These are phyloP conservation scores for Phorcus lineatus DNA, from an alignment of 2,888 invertebrate genomes.

Conservation along the genomic window DNA sequence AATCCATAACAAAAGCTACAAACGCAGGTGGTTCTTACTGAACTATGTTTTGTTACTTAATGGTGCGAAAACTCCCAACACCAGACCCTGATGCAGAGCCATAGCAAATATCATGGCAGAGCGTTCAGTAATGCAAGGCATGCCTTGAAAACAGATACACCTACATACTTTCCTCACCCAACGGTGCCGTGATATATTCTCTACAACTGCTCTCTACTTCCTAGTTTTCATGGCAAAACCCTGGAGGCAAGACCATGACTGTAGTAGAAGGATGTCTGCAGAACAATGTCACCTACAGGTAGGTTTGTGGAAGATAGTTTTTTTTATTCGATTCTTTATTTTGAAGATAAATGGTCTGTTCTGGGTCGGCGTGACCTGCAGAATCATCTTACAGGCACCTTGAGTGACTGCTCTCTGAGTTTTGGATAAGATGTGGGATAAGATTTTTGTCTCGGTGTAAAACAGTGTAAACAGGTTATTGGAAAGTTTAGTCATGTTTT, in stretches of 20 bases:
- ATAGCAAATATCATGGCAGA: not conserved
- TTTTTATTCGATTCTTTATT: not conserved
- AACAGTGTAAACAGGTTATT: no score
- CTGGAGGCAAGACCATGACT: not conserved
- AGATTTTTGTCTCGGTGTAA: no score
- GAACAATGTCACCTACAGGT: not conserved
- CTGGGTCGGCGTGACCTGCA: not conserved
- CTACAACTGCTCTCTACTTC: not conserved
- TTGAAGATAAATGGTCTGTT: not conserved
- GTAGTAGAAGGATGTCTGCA: not conserved
- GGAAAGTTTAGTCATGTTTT: no score
- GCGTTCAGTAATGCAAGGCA: not conserved
- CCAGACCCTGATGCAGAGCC: not conserved
- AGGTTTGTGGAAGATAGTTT: not conserved
- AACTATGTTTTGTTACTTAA: slow-evolving; percentile 8
- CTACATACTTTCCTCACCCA: not conserved
- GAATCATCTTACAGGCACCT: no score
- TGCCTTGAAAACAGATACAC: not conserved
- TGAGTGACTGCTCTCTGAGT: no score
- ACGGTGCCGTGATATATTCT: not conserved
- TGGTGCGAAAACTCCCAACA: not conserved
- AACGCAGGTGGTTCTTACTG: not conserved
- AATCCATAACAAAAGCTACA: not conserved
- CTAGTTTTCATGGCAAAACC: not conserved
- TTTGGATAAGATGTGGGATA: no score